A percentile compares a stretch with the other conserved stretches of the same genome.
These are phyloP conservation scores for Polypedilum pembai DNA, from an alignment of 1,140 invertebrate species.

Conservation along the genomic window DNA sequence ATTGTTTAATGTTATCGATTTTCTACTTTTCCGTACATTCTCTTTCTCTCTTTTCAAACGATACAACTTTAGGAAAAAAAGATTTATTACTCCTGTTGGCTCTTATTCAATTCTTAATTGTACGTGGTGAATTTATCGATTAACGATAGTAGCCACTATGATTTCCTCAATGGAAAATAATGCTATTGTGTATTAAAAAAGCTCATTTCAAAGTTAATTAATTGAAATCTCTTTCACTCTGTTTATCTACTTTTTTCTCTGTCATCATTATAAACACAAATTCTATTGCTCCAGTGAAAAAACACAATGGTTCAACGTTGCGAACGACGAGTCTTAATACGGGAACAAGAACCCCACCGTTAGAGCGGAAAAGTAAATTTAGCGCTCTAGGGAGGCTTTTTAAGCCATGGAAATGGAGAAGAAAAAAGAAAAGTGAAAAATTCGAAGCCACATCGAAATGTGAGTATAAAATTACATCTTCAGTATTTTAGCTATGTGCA, in stretches of 20 bases:
- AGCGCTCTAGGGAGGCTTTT: constrained; percentile 88
- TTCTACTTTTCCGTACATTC: too few species aligned
- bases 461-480: constrained; percentile 52
- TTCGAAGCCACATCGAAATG: constrained; percentile 92
- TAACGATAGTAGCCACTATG: too few species aligned
- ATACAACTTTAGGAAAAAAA: too few species aligned
- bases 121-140: too few species aligned
- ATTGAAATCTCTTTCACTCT: too few species aligned
- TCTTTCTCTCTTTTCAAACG: too few species aligned
- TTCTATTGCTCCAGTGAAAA: constrained; percentile 64
- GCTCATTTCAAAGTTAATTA: too few species aligned
- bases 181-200: too few species aligned
- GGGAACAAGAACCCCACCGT: constrained; percentile 66
- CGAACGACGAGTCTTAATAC: constrained; percentile 78
- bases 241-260: neutral
- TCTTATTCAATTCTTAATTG: too few species aligned
- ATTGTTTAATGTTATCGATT: too few species aligned
- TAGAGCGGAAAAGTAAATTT: constrained; percentile 86
- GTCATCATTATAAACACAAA: constrained; percentile 22
- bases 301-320: constrained; percentile 83
- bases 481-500: neutral
- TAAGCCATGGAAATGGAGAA: constrained; percentile 98
- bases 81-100: too few species aligned
- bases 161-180: too few species aligned
- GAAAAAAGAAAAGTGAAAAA: constrained; percentile 97